phyloP scores from a whole-genome alignment of 1,140 invertebrate species.

The Drosophila sp. region DNA sequence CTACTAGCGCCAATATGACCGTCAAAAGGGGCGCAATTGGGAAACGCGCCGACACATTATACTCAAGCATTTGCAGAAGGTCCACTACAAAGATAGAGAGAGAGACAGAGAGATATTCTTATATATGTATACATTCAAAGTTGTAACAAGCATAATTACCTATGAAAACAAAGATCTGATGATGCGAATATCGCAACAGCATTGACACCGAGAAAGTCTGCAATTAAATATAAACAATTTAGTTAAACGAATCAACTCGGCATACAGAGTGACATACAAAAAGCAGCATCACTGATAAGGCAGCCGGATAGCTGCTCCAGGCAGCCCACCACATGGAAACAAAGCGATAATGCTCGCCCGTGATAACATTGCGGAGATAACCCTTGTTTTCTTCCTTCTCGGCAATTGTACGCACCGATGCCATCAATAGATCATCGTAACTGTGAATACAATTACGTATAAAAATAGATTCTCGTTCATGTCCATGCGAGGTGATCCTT shows the following conservation, averaged over 20 bases:
- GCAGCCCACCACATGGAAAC: constrained; percentile 99
- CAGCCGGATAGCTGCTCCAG: constrained; percentile 95
- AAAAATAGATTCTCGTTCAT: neutral
- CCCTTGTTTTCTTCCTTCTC: constrained; percentile 99
- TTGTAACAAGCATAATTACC: constrained; percentile 88
- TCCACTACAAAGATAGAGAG: constrained; percentile 90
- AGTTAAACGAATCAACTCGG: neutral
- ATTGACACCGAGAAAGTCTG: constrained; percentile 99
- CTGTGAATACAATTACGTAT: constrained; percentile 31
- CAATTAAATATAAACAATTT: constrained; percentile 16
- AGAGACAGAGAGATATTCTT: neutral
- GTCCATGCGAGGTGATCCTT: neutral
- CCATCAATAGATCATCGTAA: constrained; percentile 98
- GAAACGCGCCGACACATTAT: constrained; percentile 96
- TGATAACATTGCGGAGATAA: constrained; percentile 97
- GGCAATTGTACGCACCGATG: constrained; percentile 96
- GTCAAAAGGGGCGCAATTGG: constrained; percentile 98
- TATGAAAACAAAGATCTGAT: constrained; percentile 99
- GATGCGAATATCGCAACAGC: constrained; percentile 98
- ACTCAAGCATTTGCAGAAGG: constrained; percentile 98
- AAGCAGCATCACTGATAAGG: constrained; percentile 98
- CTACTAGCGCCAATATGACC: constrained; percentile 98
- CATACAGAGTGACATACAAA: constrained; percentile 93
- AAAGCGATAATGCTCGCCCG: constrained; percentile 99
- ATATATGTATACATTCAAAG: neutral